Conservation (phyloP, 2,888 invertebrate genomes). For the Campoletis raptor region DNA sequence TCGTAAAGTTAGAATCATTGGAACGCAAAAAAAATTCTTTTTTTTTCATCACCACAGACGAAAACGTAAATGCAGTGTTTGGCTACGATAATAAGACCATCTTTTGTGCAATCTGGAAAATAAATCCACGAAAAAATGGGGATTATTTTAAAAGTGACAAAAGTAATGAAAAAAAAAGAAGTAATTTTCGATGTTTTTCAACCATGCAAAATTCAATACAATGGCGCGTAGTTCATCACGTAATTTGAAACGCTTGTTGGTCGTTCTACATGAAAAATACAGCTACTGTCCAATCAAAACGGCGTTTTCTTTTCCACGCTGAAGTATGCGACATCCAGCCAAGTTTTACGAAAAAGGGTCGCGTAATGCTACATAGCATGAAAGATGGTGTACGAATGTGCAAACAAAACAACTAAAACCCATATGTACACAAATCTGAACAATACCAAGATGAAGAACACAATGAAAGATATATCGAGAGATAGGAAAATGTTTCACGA, state of each 20-base stretch:
- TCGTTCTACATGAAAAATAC: not conserved
- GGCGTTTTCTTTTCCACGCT: not conserved
- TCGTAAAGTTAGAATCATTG: too few relatives aligned
- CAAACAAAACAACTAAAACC: not conserved
- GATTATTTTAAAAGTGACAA: too few relatives aligned
- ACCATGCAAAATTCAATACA: too few relatives aligned
- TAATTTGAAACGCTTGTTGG: not conserved
- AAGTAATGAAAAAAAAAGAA: too few relatives aligned
- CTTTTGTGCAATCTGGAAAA: too few relatives aligned
- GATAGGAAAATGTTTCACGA: slow-evolving; percentile 1
- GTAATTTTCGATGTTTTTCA: too few relatives aligned
- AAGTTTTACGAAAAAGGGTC: not conserved
- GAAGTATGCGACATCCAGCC: not conserved
- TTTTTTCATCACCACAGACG: too few relatives aligned
- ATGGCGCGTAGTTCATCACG: not conserved
- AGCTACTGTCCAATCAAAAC: not conserved
- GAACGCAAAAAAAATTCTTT: too few relatives aligned
- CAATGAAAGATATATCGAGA: not conserved
- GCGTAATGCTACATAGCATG: not conserved
- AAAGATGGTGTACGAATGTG: not conserved
- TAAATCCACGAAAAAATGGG: too few relatives aligned
- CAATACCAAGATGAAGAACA: not conserved
- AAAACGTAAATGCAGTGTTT: too few relatives aligned
- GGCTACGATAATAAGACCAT: too few relatives aligned
- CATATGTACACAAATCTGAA: not conserved